Conservation (phyloP, 2,888 invertebrate genomes). For the Pristionchus fissidentatus region DNA sequence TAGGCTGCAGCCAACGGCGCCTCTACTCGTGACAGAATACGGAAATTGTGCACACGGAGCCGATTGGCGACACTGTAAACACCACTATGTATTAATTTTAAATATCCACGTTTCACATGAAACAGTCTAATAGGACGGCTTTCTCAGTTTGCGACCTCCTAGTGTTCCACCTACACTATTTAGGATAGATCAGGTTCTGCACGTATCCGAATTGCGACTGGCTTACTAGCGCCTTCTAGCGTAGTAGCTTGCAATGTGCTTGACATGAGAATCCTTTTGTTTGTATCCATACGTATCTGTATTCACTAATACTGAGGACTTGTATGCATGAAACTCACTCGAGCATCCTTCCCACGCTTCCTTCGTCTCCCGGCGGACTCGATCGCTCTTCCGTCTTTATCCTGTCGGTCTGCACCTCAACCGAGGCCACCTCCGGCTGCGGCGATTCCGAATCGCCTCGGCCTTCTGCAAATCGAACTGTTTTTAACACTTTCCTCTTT, state of each 20-base stretch:
- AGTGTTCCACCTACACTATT: no score
- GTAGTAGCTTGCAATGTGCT: no score
- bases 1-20: constrained; percentile 26
- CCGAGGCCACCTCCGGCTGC: constrained; percentile 47
- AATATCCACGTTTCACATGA: no score
- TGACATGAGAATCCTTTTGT: no score
- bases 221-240: no score
- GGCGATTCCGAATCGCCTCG: constrained; percentile 39
- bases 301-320: no score
- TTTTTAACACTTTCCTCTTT: neutral
- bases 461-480: neutral
- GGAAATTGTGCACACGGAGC: constrained; percentile 42
- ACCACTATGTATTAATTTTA: no score
- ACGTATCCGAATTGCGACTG: no score
- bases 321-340: constrained; percentile 36
- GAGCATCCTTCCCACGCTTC: neutral
- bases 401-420: constrained; percentile 49
- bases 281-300: no score
- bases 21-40: neutral
- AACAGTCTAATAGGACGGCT: no score
- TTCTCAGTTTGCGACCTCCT: no score
- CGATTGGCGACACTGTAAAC: constrained; percentile 31
- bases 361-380: neutral
- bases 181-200: no score
- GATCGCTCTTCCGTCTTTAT: constrained; percentile 7